Evolutionary conservation across 2,113 vertebrate genomes (phyloP), one percentile per base, ranked within the genome.

Genomic region (Catharus minimus): DNA sequence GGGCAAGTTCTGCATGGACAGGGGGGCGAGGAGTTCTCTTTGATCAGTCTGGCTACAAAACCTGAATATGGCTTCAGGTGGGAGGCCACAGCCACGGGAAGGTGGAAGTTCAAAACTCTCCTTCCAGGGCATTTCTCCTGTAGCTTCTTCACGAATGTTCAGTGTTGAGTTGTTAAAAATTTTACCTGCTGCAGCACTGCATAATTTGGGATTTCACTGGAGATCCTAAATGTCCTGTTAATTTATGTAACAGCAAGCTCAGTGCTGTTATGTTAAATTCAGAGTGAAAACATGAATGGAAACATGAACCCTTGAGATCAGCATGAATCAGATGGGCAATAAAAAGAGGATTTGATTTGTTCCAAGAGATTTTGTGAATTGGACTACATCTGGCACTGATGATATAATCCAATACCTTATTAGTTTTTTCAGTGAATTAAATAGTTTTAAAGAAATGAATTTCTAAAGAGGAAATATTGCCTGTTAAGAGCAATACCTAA

Each of bases 261-360:
- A 39, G 23, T 62, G 53, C 57, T 93, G 64, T 73, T 79, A 73
- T 55, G 46, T 44, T 90, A 68, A 85, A 50, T 68, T 95, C 22
- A 60, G 77, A 88, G 46, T 87, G 61, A 84, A 97, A 93, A 49
- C n/a, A 32, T 74, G 74, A 93, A 64, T 82, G 64, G 88, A 96
- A 94, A 56, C 71, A 26, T 49, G 72, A 89, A 57, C 38, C 61
- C 82, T 62, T 67, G 92, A 95, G 73, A 85, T 50, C 47, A 91
- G 32, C 38, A 36, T 27, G 52, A 78, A 69, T 90, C 82, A 86
- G 76, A 90, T 38, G 46, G 68, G 73, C 76, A 86, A 74, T 71
- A 86, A 82, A 87, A 86, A 82, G 71, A 65, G 52, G 26, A 78
- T 95, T 92, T 90, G 77, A 90, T 95, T 93, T 92, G 67, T 92